phyloP scores from a whole-genome alignment of 2,888 invertebrate genomes.

The Tipula helvola region DNA sequence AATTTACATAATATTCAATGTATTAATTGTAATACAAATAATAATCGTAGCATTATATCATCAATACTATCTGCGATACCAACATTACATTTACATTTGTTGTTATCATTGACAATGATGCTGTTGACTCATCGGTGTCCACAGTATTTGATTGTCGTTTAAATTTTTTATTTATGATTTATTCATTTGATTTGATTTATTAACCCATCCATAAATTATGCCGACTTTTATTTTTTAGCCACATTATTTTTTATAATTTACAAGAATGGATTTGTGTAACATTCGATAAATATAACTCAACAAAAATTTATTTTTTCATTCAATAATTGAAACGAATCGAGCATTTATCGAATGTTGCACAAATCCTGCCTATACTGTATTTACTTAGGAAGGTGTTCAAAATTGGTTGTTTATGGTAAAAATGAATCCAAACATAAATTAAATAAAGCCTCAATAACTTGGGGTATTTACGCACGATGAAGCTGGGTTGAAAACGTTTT shows the following conservation, averaged over 20 bases:
- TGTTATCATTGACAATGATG: conserved; percentile 52
- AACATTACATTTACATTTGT: conserved; percentile 50
- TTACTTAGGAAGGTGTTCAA: too few relatives aligned
- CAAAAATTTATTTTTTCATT: too few relatives aligned
- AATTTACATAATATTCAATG: not conserved
- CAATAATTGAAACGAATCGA: too few relatives aligned
- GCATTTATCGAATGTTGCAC: too few relatives aligned
- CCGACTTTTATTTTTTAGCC: not conserved
- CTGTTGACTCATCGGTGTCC: conserved; percentile 55
- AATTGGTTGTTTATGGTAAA: too few relatives aligned
- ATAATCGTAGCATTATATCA: conserved; percentile 15
- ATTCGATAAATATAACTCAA: too few relatives aligned
- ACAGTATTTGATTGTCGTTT: conserved; percentile 29
- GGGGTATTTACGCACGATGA: too few relatives aligned
- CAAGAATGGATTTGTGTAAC: too few relatives aligned
- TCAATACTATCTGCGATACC: conserved; percentile 18
- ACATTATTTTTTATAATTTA: not conserved
- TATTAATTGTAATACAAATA: conserved; percentile 12
- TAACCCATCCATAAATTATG: not conserved
- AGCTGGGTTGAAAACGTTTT: too few relatives aligned
- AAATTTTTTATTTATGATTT: conserved; percentile 12
- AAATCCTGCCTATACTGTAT: too few relatives aligned
- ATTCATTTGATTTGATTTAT: not conserved
- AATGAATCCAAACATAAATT: too few relatives aligned
- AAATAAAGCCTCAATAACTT: too few relatives aligned